phyloP scores from a whole-genome alignment of 2,888 invertebrate species.

The Pollenia amentaria region DNA sequence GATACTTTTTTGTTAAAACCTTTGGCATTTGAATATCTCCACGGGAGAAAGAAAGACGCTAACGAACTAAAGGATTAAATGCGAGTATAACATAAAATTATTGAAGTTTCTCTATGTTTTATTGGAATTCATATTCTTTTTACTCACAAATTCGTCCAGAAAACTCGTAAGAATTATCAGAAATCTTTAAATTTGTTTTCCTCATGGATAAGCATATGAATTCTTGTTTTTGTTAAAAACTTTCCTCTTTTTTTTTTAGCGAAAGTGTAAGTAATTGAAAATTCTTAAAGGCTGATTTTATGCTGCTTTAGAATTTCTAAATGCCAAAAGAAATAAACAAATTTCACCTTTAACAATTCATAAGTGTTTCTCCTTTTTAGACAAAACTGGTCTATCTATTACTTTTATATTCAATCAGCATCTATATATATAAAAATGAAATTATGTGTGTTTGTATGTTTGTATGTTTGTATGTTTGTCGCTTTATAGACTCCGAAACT shows the following conservation, averaged over 20 bases:
- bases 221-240: background rate
- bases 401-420: conserved; percentile 1
- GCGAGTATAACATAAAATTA: too few species aligned
- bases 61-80: too few species aligned
- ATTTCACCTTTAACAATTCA: conserved; percentile 52
- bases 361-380: conserved; percentile 50
- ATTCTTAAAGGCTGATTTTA: conserved; percentile 32
- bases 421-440: background rate
- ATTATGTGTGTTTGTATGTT: too few species aligned
- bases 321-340: conserved; percentile 22
- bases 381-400: conserved; percentile 50
- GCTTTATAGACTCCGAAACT: too few species aligned
- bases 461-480: too few species aligned
- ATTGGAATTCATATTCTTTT: too few species aligned
- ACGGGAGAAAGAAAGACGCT: too few species aligned
- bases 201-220: background rate
- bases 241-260: conserved; percentile 20
- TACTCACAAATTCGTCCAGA: background rate
- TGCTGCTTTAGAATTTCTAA: conserved; percentile 57
- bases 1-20: too few species aligned
- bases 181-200: background rate
- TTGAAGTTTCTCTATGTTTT: too few species aligned
- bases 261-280: conserved; percentile 65
- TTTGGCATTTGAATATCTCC: too few species aligned
- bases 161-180: background rate